Conservation (phyloP, 2,797 vertebrate genomes). For the Ambastaia sidthimunki region DNA sequence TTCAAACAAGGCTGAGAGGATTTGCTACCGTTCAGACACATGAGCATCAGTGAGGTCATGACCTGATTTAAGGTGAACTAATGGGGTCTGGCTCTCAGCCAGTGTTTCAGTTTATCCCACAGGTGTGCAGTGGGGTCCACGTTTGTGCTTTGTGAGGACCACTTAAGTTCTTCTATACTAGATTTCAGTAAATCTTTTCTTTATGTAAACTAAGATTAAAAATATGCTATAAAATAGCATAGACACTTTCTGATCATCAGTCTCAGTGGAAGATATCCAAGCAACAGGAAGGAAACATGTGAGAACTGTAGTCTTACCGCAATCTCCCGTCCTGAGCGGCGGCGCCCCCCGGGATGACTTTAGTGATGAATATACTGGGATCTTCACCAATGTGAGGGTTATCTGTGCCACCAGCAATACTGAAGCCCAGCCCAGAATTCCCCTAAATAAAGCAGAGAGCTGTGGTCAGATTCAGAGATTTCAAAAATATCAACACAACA, state of each 20-base stretch:
- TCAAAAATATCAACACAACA: neutral
- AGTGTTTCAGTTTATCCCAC: neutral
- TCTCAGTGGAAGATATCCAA: no score
- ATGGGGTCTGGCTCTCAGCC: neutral
- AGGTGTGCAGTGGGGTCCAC: neutral
- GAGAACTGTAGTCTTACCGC: conserved; percentile 76
- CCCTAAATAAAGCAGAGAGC: conserved; percentile 71
- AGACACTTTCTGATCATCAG: no score
- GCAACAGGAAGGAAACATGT: neutral
- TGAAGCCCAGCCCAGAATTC: conserved; percentile 96
- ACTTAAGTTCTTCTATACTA: neutral
- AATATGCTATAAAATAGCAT: no score
- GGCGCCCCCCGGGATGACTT: conserved; percentile 94
- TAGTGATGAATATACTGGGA: conserved; percentile 97
- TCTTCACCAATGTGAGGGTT: conserved; percentile 98
- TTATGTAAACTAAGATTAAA: no score
- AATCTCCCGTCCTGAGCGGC: conserved; percentile 94
- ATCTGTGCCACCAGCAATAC: conserved; percentile 95
- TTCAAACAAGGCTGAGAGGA: neutral
- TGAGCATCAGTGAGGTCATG: conserved; percentile 7
- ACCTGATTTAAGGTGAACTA: neutral
- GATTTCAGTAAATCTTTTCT: no score
- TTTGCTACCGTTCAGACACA: neutral
- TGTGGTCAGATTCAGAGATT: conserved; percentile 30
- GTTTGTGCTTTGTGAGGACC: neutral